Base-by-base conservation (phyloP, 2,888 invertebrate genomes). In the Leptopilina myrica region DNA sequence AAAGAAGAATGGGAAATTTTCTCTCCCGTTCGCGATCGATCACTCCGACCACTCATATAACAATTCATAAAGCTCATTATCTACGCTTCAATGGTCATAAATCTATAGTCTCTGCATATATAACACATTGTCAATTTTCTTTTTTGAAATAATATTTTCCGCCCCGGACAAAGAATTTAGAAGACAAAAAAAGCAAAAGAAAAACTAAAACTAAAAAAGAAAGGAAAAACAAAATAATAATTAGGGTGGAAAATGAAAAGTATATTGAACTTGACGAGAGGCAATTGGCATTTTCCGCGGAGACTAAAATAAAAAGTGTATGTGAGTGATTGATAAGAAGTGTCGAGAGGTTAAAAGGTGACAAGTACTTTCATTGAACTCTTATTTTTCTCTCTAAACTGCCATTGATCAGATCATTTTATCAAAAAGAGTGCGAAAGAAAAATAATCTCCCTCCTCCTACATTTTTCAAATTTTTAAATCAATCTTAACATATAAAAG, bases 181-280 rank as follows among this genome's bases (percentile, higher is more conserved):
- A 49, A 49, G 12, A 49, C 11, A 49, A 49, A 9, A 49, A 11
- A 49, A 9, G 2, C 11, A 12, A 49, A 49, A 12, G 2, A 49
- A 49, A 49, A 49, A 49, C 0, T 20, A 20, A 20, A 20, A 20
- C 20, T 20, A 20, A 20, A 20, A 20, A 20, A 20, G 20, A 20
- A 20, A 20, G 2, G 12, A 12, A 49, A 49, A 12, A 9, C 12
- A 49, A 49, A 49, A 49, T 49, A 49, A 4, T 49, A 0, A 11
- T 11, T 2, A 49, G 4, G 8, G 4, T 11, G 73, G 14, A 33
- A 73, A 56, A 56, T n/a, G 12, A 7, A 73, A 73, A 73, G 73
- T 73, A 73, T 73, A 56, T 73, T 73, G 73, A 73, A 73, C 53
- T 73, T 73, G 33, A n/a, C 73, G 56, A 73, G 56, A 73, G 9